These are phyloP conservation scores for Micromesistius poutassou DNA, from an alignment of 2,797 vertebrate species.

Conservation along the genomic window DNA sequence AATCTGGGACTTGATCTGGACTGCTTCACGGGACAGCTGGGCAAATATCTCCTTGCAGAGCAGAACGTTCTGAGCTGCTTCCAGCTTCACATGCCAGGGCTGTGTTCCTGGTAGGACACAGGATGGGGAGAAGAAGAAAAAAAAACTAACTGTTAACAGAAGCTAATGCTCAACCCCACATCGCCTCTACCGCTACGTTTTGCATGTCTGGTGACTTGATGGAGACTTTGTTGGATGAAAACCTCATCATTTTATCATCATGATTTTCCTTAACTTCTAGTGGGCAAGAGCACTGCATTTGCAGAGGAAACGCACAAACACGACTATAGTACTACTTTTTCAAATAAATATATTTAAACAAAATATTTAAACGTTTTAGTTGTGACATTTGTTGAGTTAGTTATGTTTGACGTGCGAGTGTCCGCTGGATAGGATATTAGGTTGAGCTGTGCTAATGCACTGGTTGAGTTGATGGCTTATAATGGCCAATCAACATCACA, in stretches of 20 bases:
- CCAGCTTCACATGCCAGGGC: slow-evolving; percentile 90
- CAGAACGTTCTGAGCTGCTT: slow-evolving; percentile 94
- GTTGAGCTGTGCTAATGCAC: no score
- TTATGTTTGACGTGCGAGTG: not conserved
- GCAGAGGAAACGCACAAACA: not conserved
- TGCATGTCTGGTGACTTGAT: not conserved
- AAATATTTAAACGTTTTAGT: not conserved
- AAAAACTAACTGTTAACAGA: not conserved
- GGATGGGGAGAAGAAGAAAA: not conserved
- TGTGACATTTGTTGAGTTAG: not conserved
- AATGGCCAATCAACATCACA: not conserved
- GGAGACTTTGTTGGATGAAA: not conserved
- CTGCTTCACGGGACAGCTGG: slow-evolving; percentile 94
- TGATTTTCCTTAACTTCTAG: not conserved
- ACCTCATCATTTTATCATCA: not conserved
- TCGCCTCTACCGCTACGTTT: not conserved
- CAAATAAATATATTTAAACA: not conserved
- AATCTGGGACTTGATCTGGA: slow-evolving; percentile 97
- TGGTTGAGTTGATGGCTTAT: not conserved
- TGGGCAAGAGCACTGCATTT: not conserved
- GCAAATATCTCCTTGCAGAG: slow-evolving; percentile 98
- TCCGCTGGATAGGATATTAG: no score
- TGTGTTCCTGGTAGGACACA: slow-evolving; percentile 76
- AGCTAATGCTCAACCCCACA: not conserved
- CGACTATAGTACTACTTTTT: not conserved